Conservation (phyloP, 2,888 invertebrate genomes). For the Ichneumoninae sp. region DNA sequence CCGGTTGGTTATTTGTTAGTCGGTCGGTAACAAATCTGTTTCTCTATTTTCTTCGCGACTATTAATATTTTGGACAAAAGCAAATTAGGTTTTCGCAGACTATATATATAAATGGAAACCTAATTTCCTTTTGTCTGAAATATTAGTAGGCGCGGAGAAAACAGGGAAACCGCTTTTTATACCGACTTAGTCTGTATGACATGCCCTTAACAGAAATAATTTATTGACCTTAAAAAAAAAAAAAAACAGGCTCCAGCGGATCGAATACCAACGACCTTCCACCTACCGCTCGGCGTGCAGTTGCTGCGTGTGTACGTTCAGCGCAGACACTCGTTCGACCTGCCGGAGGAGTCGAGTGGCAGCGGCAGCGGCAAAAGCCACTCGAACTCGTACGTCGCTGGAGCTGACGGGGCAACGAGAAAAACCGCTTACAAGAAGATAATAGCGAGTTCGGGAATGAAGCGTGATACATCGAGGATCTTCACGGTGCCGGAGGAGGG, state of each 20-base stretch:
- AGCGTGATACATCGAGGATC: conserved; percentile 91
- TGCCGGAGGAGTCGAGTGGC: conserved; percentile 53
- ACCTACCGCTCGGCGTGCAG: conserved; percentile 92
- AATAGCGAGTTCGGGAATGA: conserved; percentile 87
- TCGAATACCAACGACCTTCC: conserved; percentile 87
- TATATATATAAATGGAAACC: no score
- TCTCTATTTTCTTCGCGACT: no score
- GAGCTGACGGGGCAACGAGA: conserved; percentile 40
- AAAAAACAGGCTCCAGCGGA: conserved; percentile 89
- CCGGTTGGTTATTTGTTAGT: no score
- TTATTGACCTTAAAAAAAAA: not conserved
- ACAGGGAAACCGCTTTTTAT: no score
- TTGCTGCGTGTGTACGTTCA: conserved; percentile 91
- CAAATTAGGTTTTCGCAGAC: no score
- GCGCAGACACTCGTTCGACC: conserved; percentile 85
- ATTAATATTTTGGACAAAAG: no score
- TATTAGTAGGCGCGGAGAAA: no score
- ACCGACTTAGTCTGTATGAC: no score
- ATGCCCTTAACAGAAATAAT: not conserved
- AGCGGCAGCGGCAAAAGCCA: conserved; percentile 63
- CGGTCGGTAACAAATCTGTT: no score
- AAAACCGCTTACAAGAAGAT: conserved; percentile 65
- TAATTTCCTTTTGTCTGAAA: no score
- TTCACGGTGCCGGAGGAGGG: conserved; percentile 94
- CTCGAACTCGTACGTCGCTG: conserved; percentile 21